Base-by-base conservation (phyloP, 2,888 invertebrate species). In the Elysia crispata region DNA sequence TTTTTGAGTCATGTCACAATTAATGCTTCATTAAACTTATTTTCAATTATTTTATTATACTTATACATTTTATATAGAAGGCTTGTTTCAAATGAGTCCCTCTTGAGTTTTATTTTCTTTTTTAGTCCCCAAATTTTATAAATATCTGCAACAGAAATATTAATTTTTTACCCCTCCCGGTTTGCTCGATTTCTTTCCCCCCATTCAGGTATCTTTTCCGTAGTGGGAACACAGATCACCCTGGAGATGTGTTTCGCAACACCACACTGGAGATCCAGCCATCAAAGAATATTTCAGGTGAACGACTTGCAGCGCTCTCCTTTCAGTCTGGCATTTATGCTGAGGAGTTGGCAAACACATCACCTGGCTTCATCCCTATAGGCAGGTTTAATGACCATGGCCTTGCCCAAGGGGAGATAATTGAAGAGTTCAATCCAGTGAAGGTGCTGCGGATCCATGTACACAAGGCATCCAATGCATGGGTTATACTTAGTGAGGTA, bases 401-500 rank as follows among this genome's bases (percentile, higher is more conserved):
- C 5, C 92, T 97, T 80, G 96, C 97, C 41, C 95, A 95, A 80
- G 96, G 96, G 0, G 92, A 91, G 28, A 92, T 95, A 30, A 94
- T 95, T 86, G 93, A 93, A 20, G 94, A 94, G 78, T 92, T 95
- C 64, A 96, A 96, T 64, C 94, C 94, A 82, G 93, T 98, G 60
- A 92, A 94, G 75, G 94, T 94, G 72, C 92, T 98, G 84, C 94
- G 97, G 72, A 93, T 98, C n/a, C 94, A 94, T 82, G 95, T 97
- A 25, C 95, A 95, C 85, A 94, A 94, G 82, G 95, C 96, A 88
- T 96, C 96, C 91, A 95, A 95, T 84, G 96, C 96, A 91, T 98
- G 97, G 98, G 96, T 96, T 11, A 95, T 98, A 86, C 93, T 98
- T 67, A 97, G 97, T 90, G 98, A 98, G 94, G 97, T 97, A 92